Evolutionary conservation across 2,888 invertebrate genomes (phyloP), one percentile per base, ranked within the genome.

Genomic region (Drosophila ezoana): DNA sequence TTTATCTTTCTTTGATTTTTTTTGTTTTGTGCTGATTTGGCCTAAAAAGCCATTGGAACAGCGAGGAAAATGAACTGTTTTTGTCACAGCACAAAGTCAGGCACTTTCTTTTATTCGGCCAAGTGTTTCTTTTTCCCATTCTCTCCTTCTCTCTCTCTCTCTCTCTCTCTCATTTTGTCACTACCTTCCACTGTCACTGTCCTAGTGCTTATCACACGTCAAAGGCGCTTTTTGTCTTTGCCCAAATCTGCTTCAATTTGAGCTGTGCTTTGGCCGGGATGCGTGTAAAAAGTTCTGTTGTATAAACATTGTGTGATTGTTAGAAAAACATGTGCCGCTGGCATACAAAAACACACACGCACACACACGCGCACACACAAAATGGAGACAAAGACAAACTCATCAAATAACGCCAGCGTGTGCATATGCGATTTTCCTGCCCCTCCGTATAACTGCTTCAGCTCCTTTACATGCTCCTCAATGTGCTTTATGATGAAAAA

Each of bases 211-310:
- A 81, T 81, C 86, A 72, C 89, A 82, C 81, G 83, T 84, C 89
- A 89, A 89, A 84, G 85, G 63, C 87, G 89, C 87, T 84, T 84
- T 89, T 84, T 84, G 89, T 87, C 87, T 89, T 89, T 87, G 67
- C 76, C 80, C 61, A 83, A 83, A 80, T 83, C 83, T 77, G 85
- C 87, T 83, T 87, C 84, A 87, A 83, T 87, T 83, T 86, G 71
- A 76, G 87, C 74, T 64, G 48, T 78, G 68, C 59, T 54, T 45
- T 58, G 52, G 43, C 47, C 40, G 45, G 37, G 48, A 33, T 51
- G 72, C 67, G 53, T 87, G 85, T 76, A 89, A 89, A 83, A 84
- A 84, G 85, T 84, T 84, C 84, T 81, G 79, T 87, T 89, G 84
- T 89, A 81, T 84, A 89, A 89, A 84, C 89, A 84, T 81, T 84